Conservation (phyloP, 2,797 vertebrate species). For the Spinus olivaceus region DNA sequence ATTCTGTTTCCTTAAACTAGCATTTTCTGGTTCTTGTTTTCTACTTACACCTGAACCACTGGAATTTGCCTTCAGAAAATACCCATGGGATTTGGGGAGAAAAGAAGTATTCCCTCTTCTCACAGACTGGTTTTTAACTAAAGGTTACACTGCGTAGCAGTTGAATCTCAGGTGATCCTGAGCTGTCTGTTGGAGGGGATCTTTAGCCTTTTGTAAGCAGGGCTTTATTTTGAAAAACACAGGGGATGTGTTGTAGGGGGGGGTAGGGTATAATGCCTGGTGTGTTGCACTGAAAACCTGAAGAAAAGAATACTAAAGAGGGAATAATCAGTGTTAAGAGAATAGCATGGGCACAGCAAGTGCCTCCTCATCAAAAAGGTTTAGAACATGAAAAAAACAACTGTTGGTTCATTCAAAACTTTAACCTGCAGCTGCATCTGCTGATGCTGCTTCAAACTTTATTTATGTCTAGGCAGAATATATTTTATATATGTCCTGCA, state of each 20-base stretch:
- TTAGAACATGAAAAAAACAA: background rate
- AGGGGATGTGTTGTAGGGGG: background rate
- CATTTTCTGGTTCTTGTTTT: background rate
- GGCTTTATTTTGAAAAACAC: background rate
- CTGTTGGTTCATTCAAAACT: background rate
- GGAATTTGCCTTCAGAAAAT: background rate
- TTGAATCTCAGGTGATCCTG: background rate
- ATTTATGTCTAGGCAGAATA: background rate
- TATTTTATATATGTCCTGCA: background rate
- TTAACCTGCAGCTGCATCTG: background rate
- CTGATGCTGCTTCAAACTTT: background rate
- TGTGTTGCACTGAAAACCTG: background rate
- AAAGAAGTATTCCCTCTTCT: background rate
- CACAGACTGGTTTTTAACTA: background rate
- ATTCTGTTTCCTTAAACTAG: background rate
- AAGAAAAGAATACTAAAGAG: background rate
- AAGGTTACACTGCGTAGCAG: background rate
- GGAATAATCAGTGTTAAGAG: background rate
- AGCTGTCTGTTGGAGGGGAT: background rate
- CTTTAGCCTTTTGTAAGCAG: background rate
- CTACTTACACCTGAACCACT: background rate
- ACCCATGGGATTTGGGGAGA: background rate
- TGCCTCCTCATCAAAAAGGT: background rate
- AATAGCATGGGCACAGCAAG: background rate
- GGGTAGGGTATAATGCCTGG: background rate